These are phyloP conservation scores for Erethizon dorsatum DNA, from an alignment of 2,797 vertebrate genomes.

Conservation along the genomic window DNA sequence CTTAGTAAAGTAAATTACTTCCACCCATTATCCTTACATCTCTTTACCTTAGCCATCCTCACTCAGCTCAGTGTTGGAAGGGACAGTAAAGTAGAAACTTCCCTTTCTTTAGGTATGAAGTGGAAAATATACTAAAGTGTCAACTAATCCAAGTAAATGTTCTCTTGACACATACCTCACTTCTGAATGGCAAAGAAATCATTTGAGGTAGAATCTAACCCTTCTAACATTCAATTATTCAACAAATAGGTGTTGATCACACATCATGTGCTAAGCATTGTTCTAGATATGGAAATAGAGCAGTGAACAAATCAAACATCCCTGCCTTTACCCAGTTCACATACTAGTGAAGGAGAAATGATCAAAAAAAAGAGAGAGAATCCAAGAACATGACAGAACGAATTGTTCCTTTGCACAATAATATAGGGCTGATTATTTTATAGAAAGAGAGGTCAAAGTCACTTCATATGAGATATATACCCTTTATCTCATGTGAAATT, in stretches of 20 bases:
- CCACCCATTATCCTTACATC: background rate
- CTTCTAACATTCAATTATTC: background rate
- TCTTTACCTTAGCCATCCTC: background rate
- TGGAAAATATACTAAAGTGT: slow-evolving; percentile 60
- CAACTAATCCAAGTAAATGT: background rate
- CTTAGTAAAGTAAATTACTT: background rate
- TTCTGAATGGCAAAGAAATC: background rate
- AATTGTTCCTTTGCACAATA: slow-evolving; percentile 4
- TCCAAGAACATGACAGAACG: background rate
- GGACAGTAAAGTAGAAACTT: slow-evolving; percentile 9
- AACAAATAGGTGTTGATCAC: background rate
- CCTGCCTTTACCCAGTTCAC: background rate
- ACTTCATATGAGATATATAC: background rate
- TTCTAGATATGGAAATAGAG: background rate
- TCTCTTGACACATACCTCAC: background rate
- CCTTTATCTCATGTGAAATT: background rate
- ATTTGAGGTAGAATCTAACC: background rate
- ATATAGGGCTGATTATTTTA: slow-evolving; percentile 15
- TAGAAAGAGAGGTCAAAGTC: background rate
- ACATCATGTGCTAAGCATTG: background rate
- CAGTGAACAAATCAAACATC: background rate
- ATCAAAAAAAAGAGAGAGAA: background rate
- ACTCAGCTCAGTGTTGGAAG: background rate
- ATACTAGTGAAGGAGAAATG: background rate
- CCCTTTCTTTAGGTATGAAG: background rate